Evolutionary conservation across 2,113 vertebrate genomes (phyloP), one percentile per base, ranked within the genome.

Genomic region (Salvator merianae): DNA sequence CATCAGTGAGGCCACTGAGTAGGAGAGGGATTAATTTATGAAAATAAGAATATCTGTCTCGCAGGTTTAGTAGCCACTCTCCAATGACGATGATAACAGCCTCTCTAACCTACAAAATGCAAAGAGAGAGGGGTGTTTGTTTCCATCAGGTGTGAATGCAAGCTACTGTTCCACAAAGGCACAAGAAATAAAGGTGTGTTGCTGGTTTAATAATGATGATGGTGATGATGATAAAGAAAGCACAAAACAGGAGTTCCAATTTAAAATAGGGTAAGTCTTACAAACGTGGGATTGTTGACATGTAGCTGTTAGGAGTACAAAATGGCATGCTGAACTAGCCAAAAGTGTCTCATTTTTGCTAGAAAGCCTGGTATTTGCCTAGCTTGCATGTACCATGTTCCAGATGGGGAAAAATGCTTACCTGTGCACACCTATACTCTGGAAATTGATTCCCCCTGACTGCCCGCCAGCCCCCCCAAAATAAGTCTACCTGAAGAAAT

Each of bases 1-100:
- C 98, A 62, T 99, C 98, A 8, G 50, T 94, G 66, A 97, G 85
- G 88, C 95, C 94, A 89, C 97, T 98, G 87, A 99, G 95, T 84
- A 99, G 91, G 69, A 99, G 96, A 9, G 99, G 98, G 79, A 98
- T 95, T 85, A 99, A 79, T 90, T 98, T 99, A 93, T 98, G 97
- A 88, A 99, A 98, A 93, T 97, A 98, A 0, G 98, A 99, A 34
- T 99, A 99, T 89, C 99, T 96, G 88, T 99, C 99, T 26, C 93
- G 95, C 84, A 99, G 92, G 62, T 94, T 90, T 86, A 99, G 95
- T 47, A 99, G 94, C 98, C 98, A 99, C 40, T 95, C 93, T 4
- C 98, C 98, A 5, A 97, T 93, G 10, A 98, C 97, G 0, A 86
- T 14, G 9, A 97, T 97, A 50, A 99, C 97, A 1, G 97, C 93